These are phyloP conservation scores for Meloe dianella DNA, from an alignment of 2,888 invertebrate genomes.

Conservation along the genomic window DNA sequence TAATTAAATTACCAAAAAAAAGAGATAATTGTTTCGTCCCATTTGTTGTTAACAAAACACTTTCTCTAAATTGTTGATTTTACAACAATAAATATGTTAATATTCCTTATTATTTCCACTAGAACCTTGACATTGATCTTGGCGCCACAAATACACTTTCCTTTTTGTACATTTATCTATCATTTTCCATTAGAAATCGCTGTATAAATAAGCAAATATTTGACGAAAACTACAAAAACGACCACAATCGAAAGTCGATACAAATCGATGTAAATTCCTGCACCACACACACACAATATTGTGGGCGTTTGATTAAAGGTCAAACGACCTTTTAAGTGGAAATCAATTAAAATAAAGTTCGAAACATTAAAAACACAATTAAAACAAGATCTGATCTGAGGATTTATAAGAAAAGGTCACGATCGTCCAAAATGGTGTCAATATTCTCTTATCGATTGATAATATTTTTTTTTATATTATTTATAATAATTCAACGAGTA, in stretches of 20 bases:
- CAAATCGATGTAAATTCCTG: neutral
- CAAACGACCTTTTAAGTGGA: neutral
- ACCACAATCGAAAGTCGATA: neutral
- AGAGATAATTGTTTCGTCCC: neutral
- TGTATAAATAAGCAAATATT: neutral
- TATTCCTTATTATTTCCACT: neutral
- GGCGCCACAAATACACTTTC: neutral
- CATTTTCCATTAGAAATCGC: neutral
- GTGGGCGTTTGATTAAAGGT: neutral
- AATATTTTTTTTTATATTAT: neutral
- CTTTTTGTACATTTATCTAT: neutral
- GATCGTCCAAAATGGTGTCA: neutral
- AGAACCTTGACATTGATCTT: conserved; percentile 2
- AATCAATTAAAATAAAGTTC: neutral
- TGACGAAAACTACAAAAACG: neutral
- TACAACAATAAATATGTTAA: neutral
- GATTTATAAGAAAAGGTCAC: neutral
- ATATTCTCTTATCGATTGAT: neutral
- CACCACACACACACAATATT: neutral
- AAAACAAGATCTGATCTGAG: neutral
- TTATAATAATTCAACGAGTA: neutral
- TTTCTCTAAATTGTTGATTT: neutral
- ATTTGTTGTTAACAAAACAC: neutral
- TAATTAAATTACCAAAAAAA: neutral
- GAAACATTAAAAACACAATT: neutral